Percentiles rank a stretch among this genome's conserved stretches.
These are phyloP conservation scores for Cheilosia grossa DNA, from an alignment of 2,888 invertebrate genomes.

Conservation along the genomic window DNA sequence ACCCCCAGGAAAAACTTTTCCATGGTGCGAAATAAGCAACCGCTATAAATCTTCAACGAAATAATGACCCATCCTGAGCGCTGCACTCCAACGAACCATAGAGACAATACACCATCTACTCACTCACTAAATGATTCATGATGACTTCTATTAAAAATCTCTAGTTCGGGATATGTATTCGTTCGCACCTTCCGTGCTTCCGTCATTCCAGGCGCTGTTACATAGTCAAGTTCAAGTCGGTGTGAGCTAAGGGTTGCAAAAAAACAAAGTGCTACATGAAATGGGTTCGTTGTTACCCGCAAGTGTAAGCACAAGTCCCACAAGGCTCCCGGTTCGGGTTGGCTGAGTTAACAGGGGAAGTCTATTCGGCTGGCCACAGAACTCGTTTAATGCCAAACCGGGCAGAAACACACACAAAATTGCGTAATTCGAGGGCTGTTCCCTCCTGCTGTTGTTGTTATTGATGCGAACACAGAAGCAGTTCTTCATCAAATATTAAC, in stretches of 20 bases:
- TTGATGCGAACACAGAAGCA: constrained; percentile 49
- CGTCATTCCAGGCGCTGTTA: constrained; percentile 3
- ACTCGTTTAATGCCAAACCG: constrained; percentile 46
- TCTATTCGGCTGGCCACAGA: constrained; percentile 63
- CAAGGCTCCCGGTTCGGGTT: constrained; percentile 24
- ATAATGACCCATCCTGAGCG: constrained; percentile 62
- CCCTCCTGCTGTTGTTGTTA: constrained; percentile 35
- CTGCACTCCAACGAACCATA: constrained; percentile 52
- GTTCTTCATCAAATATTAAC: constrained; percentile 71
- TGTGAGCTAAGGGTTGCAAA: constrained; percentile 24
- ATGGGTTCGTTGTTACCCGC: constrained; percentile 19
- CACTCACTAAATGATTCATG: constrained; percentile 73
- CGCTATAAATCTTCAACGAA: constrained; percentile 67
- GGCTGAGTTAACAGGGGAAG: constrained; percentile 58
- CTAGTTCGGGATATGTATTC: constrained; percentile 61
- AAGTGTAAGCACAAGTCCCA: constrained; percentile 39
- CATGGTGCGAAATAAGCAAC: constrained; percentile 53
- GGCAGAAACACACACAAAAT: constrained; percentile 48
- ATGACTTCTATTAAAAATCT: constrained; percentile 75
- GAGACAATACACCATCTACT: constrained; percentile 43
- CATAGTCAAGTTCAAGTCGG: constrained; percentile 1
- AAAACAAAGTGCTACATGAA: constrained; percentile 2
- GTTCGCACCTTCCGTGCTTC: constrained; percentile 72
- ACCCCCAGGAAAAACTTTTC: constrained; percentile 50
- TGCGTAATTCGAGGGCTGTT: constrained; percentile 48